phyloP scores from a whole-genome alignment of 2,113 vertebrate genomes.

The Oreochromis tanganicae region DNA sequence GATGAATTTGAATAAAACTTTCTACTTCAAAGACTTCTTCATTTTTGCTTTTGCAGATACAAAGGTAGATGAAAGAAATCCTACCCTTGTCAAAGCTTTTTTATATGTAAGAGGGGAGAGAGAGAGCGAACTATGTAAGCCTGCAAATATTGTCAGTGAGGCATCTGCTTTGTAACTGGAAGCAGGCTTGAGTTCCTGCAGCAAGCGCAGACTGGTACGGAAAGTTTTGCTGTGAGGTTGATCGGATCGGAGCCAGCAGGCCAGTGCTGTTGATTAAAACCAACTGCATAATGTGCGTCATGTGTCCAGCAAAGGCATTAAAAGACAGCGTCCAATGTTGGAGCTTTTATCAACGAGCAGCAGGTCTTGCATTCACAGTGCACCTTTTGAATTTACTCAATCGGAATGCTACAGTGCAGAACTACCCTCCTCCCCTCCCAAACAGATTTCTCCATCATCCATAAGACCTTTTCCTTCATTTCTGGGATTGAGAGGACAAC shows the following conservation, averaged over 20 bases:
- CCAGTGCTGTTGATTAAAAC: background rate
- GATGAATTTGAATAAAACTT: constrained; percentile 51
- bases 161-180: background rate
- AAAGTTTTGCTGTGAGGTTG: background rate
- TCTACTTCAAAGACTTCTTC: constrained; percentile 19
- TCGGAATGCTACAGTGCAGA: background rate
- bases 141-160: background rate
- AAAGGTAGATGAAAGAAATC: background rate
- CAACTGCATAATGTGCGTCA: background rate
- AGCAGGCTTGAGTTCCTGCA: background rate
- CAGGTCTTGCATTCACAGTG: background rate
- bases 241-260: background rate
- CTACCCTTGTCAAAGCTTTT: background rate
- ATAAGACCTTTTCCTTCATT: background rate
- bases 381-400: background rate
- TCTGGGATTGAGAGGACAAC: background rate
- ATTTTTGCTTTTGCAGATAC: background rate
- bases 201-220: background rate
- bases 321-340: background rate
- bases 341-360: background rate
- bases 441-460: background rate
- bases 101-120: background rate
- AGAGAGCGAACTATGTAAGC: background rate
- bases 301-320: background rate
- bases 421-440: background rate